phyloP scores from a whole-genome alignment of 1,140 invertebrate genomes.

The Rhizoglyphus robini region DNA sequence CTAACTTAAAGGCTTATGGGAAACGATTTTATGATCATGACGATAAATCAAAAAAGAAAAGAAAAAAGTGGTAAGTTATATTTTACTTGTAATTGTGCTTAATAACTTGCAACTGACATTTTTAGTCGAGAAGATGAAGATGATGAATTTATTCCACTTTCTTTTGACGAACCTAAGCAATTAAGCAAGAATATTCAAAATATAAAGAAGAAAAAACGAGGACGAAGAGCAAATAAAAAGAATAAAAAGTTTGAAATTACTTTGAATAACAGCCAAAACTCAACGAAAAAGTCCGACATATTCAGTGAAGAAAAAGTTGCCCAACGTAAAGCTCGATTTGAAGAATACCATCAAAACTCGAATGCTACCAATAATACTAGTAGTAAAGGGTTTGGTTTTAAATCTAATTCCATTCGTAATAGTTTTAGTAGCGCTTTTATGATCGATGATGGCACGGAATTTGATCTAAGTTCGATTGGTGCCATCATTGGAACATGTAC shows the following conservation, averaged over 20 bases:
- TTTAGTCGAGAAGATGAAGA: not conserved
- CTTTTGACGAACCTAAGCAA: no score
- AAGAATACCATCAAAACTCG: conserved; percentile 8
- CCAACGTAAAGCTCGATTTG: conserved; percentile 21
- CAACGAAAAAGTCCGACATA: not conserved
- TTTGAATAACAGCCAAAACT: not conserved
- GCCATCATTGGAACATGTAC: conserved; percentile 83
- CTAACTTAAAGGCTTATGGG: not conserved
- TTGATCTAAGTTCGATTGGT: conserved; percentile 41
- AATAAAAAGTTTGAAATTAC: conserved; percentile 7
- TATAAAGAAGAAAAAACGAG: not conserved
- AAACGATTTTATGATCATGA: not conserved
- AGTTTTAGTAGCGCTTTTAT: not conserved
- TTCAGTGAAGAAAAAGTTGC: conserved; percentile 14
- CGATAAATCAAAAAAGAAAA: not conserved
- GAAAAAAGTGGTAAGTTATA: conserved; percentile 1
- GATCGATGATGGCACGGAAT: not conserved
- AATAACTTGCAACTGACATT: not conserved
- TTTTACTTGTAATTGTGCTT: no score
- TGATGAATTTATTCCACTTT: conserved; percentile 20
- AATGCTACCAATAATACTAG: conserved; percentile 33
- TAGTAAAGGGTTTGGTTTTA: conserved; percentile 29
- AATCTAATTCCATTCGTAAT: not conserved
- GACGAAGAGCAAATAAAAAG: not conserved
- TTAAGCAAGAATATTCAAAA: conserved; percentile 1